These are phyloP conservation scores for Bucco capensis DNA, from an alignment of 2,113 vertebrate genomes.

Conservation along the genomic window DNA sequence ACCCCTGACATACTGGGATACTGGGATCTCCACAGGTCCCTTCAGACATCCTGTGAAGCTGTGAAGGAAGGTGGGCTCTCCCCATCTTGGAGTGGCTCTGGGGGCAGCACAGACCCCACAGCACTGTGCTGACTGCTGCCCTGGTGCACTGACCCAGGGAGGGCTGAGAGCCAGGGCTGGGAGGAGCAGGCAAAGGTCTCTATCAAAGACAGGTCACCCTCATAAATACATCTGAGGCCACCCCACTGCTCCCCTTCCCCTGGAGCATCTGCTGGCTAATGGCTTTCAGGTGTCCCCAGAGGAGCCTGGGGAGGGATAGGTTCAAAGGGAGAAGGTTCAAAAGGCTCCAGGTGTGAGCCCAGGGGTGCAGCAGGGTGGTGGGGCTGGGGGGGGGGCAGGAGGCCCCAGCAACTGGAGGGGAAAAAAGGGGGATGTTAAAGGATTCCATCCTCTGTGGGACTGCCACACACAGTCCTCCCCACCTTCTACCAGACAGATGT, in stretches of 20 bases:
- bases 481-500: not conserved
- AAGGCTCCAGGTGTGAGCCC: not conserved
- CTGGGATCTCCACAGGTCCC: too few relatives aligned
- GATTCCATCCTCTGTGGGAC: rapidly evolving
- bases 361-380: not conserved
- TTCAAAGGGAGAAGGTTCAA: not conserved
- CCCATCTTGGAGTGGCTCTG: rapidly evolving
- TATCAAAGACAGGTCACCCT: not conserved
- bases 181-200: not conserved
- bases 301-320: not conserved
- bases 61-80: too few relatives aligned
- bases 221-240: not conserved
- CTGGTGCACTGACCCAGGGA: not conserved
- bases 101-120: not conserved
- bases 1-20: too few relatives aligned
- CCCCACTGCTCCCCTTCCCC: not conserved
- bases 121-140: not conserved
- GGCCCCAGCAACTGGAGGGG: not conserved
- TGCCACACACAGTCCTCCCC: not conserved
- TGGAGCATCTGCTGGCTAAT: not conserved
- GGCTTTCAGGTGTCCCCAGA: constrained; percentile 19
- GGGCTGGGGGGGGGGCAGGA: not conserved
- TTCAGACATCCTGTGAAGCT: too few relatives aligned
- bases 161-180: not conserved
- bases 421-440: not conserved